phyloP scores from a whole-genome alignment of 2,888 invertebrate genomes.

The Mystacides longicornis region DNA sequence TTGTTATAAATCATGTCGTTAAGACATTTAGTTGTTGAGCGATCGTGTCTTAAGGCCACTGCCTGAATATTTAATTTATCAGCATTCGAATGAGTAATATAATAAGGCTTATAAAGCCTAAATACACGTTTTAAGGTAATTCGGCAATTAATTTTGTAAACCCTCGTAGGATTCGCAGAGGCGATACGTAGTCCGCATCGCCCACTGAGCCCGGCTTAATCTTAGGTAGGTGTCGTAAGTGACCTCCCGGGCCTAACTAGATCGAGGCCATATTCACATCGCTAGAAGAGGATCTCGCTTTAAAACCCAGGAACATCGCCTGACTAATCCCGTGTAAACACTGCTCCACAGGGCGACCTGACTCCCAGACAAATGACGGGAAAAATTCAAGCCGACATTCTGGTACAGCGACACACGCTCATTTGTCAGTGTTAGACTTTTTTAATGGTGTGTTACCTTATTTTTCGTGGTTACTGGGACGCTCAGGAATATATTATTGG shows the following conservation, averaged over 20 bases:
- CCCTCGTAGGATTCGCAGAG: background rate
- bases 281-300: background rate
- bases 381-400: background rate
- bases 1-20: too few species aligned
- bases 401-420: background rate
- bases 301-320: conserved; percentile 1
- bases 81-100: background rate
- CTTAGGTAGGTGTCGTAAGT: too few species aligned
- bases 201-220: background rate
- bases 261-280: background rate
- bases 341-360: background rate
- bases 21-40: too few species aligned
- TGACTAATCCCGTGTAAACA: conserved; percentile 1
- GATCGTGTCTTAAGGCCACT: too few species aligned
- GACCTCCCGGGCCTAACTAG: background rate
- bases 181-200: background rate
- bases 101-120: background rate
- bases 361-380: background rate
- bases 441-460: background rate
- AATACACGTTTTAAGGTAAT: conserved; percentile 3
- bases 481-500: background rate
- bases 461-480: background rate
- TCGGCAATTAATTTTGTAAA: conserved; percentile 3
- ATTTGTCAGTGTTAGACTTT: background rate
- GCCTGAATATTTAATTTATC: too few species aligned